Conservation (phyloP, 2,797 vertebrate genomes). For the Tenualosa thibaudeaui region DNA sequence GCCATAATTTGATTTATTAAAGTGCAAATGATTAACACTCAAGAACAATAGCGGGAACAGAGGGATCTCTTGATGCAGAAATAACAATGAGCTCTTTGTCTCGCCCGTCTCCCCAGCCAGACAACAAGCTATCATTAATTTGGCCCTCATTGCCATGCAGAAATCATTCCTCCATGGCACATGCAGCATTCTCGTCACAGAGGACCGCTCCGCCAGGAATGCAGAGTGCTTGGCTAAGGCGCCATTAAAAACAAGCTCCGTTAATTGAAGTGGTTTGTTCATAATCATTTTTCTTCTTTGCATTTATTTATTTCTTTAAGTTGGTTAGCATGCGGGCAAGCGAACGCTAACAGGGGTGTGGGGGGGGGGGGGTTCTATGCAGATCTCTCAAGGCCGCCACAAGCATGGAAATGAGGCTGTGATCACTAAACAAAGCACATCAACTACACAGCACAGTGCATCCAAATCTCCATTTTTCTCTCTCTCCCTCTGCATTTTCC, state of each 20-base stretch:
- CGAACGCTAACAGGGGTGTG: background rate
- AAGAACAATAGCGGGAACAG: constrained; percentile 48
- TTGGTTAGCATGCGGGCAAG: background rate
- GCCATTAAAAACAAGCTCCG: constrained; percentile 42
- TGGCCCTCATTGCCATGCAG: constrained; percentile 52
- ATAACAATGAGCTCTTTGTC: constrained; percentile 51
- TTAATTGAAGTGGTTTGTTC: constrained; percentile 44
- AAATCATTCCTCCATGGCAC: constrained; percentile 54
- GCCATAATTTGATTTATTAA: constrained; percentile 51
- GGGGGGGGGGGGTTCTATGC: constrained; percentile 27
- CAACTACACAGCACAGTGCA: background rate
- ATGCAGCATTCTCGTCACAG: constrained; percentile 53
- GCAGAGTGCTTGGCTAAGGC: constrained; percentile 42
- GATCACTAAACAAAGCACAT: constrained; percentile 20
- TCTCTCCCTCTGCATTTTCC: background rate
- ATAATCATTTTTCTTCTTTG: constrained; percentile 41
- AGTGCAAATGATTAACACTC: constrained; percentile 56
- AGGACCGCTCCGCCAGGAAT: constrained; percentile 36
- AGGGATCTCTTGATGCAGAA: constrained; percentile 52
- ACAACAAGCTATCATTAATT: constrained; percentile 58
- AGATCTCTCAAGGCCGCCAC: background rate
- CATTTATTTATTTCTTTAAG: constrained; percentile 22
- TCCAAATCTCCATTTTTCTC: background rate
- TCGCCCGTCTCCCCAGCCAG: constrained; percentile 44
- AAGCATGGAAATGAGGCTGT: background rate